phyloP scores from a whole-genome alignment of 2,888 invertebrate genomes.

The Amphimallon solstitiale region DNA sequence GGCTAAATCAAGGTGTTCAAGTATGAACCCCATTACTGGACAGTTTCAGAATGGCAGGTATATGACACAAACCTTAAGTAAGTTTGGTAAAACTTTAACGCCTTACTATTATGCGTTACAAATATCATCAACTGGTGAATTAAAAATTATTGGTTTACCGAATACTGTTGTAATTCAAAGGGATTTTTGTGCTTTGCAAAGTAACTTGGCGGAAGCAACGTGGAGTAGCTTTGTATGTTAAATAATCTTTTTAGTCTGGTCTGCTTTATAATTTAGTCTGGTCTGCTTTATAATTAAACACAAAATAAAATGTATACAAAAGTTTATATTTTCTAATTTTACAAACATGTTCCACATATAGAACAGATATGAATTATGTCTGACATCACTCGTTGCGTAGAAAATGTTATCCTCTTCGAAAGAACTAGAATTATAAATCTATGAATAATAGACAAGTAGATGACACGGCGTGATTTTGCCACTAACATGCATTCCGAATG shows the following conservation, averaged over 20 bases:
- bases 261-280: no score
- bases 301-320: no score
- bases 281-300: no score
- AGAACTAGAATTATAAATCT: no score
- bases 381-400: no score
- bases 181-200: slow-evolving; percentile 66
- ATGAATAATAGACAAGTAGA: no score
- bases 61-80: slow-evolving; percentile 45
- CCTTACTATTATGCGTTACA: slow-evolving; percentile 68
- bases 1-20: slow-evolving; percentile 70
- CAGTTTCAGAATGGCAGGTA: slow-evolving; percentile 68
- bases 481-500: no score
- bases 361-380: no score
- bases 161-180: slow-evolving; percentile 65
- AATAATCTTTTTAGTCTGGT: neutral
- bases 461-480: no score
- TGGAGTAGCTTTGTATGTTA: slow-evolving; percentile 50
- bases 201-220: slow-evolving; percentile 65
- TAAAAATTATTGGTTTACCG: slow-evolving; percentile 68
- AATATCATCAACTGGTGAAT: slow-evolving; percentile 67
- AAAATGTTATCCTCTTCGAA: no score
- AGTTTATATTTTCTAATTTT: no score
- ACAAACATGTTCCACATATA: no score
- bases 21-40: slow-evolving; percentile 74
- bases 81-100: slow-evolving; percentile 50